phyloP scores from a whole-genome alignment of 1,140 invertebrate species.

The Atta colombica region DNA sequence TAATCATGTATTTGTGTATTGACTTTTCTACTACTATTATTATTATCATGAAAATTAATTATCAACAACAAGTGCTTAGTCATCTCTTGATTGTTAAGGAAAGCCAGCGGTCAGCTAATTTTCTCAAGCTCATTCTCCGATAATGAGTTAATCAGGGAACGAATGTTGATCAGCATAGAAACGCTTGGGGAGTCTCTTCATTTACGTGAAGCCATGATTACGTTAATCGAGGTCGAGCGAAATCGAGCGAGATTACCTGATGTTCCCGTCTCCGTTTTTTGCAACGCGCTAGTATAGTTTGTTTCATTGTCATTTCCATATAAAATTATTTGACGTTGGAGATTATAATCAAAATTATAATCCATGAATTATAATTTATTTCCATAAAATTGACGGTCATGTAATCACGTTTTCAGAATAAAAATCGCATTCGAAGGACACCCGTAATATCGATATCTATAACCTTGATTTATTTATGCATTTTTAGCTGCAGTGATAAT shows the following conservation, averaged over 20 bases:
- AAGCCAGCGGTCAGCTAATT: neutral
- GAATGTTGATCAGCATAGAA: conserved; percentile 19
- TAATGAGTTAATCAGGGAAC: conserved; percentile 35
- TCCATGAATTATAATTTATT: neutral
- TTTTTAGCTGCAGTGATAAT: conserved; percentile 4
- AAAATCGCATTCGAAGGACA: neutral
- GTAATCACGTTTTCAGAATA: neutral
- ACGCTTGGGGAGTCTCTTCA: neutral
- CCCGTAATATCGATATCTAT: neutral
- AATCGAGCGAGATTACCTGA: conserved; percentile 19
- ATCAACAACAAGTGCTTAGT: neutral
- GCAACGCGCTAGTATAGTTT: neutral
- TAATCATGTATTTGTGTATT: too few species aligned
- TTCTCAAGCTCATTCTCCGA: neutral
- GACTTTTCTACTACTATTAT: too few species aligned
- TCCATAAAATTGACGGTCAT: neutral
- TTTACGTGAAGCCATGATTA: conserved; percentile 23
- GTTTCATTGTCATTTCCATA: conserved; percentile 15
- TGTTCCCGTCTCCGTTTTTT: neutral
- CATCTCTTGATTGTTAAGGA: neutral
- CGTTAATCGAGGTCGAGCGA: conserved; percentile 19
- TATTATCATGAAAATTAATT: neutral
- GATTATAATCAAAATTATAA: neutral
- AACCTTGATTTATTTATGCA: conserved; percentile 18
- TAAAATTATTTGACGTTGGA: neutral